Conservation (phyloP, 1,140 invertebrate genomes). For the Triops longicaudatus region DNA sequence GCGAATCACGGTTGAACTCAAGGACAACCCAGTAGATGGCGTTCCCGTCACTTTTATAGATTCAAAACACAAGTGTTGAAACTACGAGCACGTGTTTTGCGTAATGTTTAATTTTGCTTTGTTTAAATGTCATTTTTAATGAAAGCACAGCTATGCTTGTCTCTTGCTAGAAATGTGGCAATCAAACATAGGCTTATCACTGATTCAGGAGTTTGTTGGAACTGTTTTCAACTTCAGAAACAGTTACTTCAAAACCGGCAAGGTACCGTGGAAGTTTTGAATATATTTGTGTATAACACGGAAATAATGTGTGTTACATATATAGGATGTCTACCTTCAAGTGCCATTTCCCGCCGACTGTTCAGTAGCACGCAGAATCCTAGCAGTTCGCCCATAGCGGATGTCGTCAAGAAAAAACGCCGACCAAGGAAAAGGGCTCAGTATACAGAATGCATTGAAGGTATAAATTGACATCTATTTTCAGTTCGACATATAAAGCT, state of each 20-base stretch:
- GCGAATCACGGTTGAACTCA: too few species aligned
- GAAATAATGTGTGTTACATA: neutral
- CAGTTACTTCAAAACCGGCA: neutral
- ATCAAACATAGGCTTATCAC: neutral
- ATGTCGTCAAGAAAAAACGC: neutral
- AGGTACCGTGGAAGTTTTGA: too few species aligned
- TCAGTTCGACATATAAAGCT: neutral
- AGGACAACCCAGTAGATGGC: neutral
- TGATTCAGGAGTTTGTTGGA: neutral
- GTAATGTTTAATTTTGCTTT: neutral
- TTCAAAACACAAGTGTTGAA: constrained; percentile 2
- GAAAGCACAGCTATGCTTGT: neutral
- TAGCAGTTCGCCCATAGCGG: neutral
- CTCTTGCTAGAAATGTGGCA: neutral
- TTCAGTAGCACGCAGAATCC: neutral
- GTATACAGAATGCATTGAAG: neutral
- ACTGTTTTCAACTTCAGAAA: neutral
- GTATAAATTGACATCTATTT: neutral
- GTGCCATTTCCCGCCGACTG: neutral
- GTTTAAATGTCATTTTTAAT: neutral
- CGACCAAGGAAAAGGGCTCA: neutral
- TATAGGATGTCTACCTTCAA: neutral
- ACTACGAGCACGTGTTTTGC: neutral
- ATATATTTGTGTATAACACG: too few species aligned
- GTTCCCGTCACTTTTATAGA: neutral